These are phyloP conservation scores for Heterochromis multidens DNA, from an alignment of 2,113 vertebrate genomes.

Conservation along the genomic window DNA sequence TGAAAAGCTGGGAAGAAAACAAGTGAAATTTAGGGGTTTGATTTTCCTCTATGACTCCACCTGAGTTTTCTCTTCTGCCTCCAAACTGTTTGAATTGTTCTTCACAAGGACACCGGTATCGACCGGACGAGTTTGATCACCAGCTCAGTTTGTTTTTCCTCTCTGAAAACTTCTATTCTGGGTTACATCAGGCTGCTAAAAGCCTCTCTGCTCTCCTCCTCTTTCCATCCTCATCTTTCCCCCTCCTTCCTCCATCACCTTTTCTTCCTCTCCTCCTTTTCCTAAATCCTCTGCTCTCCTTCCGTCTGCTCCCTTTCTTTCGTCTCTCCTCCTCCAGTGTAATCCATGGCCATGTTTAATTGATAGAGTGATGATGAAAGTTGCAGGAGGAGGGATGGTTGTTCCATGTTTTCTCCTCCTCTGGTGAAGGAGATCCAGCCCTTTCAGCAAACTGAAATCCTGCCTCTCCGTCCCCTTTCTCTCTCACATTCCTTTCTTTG, in stretches of 20 bases:
- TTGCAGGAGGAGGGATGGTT: slow-evolving; percentile 65
- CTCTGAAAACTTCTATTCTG: slow-evolving; percentile 55
- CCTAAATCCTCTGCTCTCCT: not conserved
- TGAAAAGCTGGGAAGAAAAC: rapidly evolving
- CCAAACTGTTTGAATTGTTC: not conserved
- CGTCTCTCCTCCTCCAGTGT: slow-evolving; percentile 16
- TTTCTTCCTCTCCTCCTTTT: not conserved
- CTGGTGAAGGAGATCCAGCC: slow-evolving; percentile 22
- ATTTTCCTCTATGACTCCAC: not conserved
- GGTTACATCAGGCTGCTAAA: slow-evolving; percentile 43
- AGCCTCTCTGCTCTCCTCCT: slow-evolving; percentile 27
- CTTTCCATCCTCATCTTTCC: not conserved
- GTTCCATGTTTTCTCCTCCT: slow-evolving; percentile 59
- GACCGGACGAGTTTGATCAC: slow-evolving; percentile 33
- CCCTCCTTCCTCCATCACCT: not conserved
- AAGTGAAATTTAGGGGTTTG: not conserved
- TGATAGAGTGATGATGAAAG: slow-evolving; percentile 68
- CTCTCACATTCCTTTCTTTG: not conserved
- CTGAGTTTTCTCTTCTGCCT: not conserved
- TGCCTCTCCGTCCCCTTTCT: not conserved
- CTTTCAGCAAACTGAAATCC: slow-evolving; percentile 1
- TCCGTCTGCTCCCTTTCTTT: not conserved
- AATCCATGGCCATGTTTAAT: slow-evolving; percentile 56
- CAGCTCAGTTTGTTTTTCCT: slow-evolving; percentile 46
- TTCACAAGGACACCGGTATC: slow-evolving; percentile 42